phyloP scores from a whole-genome alignment of 2,888 invertebrate genomes.

The Heteromyza rotundicornis region DNA sequence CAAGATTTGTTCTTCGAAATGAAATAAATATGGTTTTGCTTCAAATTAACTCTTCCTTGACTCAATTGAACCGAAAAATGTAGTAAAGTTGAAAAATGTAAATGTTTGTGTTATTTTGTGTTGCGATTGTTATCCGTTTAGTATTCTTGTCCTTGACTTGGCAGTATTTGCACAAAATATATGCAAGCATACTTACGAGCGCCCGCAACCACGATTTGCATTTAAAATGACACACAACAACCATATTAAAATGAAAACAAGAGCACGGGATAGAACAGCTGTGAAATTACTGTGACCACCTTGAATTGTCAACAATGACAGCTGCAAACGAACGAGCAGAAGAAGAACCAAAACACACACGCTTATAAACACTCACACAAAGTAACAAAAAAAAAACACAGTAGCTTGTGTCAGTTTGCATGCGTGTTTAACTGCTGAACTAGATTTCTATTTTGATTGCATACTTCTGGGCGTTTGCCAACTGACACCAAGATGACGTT shows the following conservation, averaged over 20 bases:
- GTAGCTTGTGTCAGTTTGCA: background rate
- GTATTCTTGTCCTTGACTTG: constrained; percentile 1
- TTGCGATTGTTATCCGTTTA: too few species aligned
- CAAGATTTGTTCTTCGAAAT: too few species aligned
- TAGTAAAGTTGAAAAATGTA: background rate
- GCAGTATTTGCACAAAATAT: background rate
- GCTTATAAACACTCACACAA: background rate
- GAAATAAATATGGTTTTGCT: too few species aligned
- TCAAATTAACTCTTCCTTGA: background rate
- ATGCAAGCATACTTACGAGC: background rate
- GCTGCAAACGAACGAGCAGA: too few species aligned
- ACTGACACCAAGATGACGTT: too few species aligned
- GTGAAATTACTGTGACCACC: background rate
- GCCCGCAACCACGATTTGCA: background rate
- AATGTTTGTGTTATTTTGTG: background rate
- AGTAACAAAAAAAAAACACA: background rate
- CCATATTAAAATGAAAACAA: background rate
- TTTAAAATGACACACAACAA: background rate
- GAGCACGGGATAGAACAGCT: background rate
- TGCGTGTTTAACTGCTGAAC: background rate
- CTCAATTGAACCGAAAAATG: background rate
- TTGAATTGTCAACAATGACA: background rate
- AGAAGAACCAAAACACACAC: background rate
- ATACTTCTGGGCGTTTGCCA: background rate
- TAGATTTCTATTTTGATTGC: background rate